Conservation (phyloP, 2,113 vertebrate genomes). For the Reinhardtius hippoglossoides region DNA sequence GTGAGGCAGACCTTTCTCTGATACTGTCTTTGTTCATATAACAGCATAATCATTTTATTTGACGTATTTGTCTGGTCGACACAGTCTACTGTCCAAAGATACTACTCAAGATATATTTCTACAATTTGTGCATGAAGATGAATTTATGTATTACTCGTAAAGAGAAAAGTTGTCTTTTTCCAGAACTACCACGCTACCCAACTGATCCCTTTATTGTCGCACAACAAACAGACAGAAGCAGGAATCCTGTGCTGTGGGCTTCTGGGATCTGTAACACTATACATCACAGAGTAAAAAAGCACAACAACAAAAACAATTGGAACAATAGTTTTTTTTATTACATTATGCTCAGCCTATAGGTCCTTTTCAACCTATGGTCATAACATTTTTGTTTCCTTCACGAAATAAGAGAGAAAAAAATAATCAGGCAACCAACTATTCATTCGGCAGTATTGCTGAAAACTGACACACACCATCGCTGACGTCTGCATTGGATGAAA, state of each 20-base stretch:
- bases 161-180: too few relatives aligned
- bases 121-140: too few relatives aligned
- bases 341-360: slow-evolving; percentile 42
- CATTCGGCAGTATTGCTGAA: slow-evolving; percentile 65
- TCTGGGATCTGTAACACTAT: too few relatives aligned
- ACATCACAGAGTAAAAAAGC: not conserved
- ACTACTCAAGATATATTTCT: too few relatives aligned
- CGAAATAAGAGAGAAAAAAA: slow-evolving; percentile 44
- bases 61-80: too few relatives aligned
- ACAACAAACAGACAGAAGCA: not conserved
- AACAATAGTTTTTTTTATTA: slow-evolving; percentile 67
- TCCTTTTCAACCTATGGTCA: slow-evolving; percentile 46
- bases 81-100: too few relatives aligned
- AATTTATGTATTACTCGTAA: too few relatives aligned
- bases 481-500: slow-evolving; percentile 47
- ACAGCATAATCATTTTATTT: too few relatives aligned
- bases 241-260: not conserved
- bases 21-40: too few relatives aligned
- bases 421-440: slow-evolving; percentile 54
- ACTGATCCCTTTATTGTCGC: too few relatives aligned
- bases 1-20: too few relatives aligned
- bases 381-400: slow-evolving; percentile 46
- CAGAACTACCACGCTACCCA: too few relatives aligned
- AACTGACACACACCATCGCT: slow-evolving; percentile 42
- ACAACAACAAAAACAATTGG: slow-evolving; percentile 16